phyloP scores from a whole-genome alignment of 2,113 vertebrate species.

The Rhodinocichla rosea region DNA sequence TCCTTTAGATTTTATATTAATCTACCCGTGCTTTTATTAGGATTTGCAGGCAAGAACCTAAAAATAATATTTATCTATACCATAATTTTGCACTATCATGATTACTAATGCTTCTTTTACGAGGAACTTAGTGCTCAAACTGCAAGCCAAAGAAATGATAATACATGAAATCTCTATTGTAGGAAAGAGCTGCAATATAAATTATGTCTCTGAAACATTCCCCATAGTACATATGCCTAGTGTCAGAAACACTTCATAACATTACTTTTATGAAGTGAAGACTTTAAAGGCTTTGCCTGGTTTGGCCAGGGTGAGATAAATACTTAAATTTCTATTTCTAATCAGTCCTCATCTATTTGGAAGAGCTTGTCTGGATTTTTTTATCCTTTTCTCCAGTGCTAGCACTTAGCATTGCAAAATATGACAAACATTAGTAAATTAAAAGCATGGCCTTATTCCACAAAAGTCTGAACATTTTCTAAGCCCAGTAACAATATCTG shows the following conservation, averaged over 20 bases:
- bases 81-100: background rate
- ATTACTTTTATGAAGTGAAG: background rate
- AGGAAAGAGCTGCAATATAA: background rate
- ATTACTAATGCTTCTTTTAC: background rate
- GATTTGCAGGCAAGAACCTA: background rate
- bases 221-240: background rate
- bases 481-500: background rate
- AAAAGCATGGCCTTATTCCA: background rate
- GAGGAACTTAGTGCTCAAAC: background rate
- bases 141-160: background rate
- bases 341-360: background rate
- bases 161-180: background rate
- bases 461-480: background rate
- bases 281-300: background rate
- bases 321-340: background rate
- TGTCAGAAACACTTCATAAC: background rate
- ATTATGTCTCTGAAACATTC: background rate
- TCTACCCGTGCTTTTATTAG: background rate
- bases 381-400: background rate
- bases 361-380: background rate
- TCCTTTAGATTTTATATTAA: background rate
- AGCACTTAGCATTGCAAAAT: background rate
- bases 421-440: background rate
- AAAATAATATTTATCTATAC: background rate
- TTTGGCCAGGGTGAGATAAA: background rate